A percentile compares a stretch with the other conserved stretches of the same genome.
Conservation (phyloP, 2,113 vertebrate genomes). For the Sturnus vulgaris region DNA sequence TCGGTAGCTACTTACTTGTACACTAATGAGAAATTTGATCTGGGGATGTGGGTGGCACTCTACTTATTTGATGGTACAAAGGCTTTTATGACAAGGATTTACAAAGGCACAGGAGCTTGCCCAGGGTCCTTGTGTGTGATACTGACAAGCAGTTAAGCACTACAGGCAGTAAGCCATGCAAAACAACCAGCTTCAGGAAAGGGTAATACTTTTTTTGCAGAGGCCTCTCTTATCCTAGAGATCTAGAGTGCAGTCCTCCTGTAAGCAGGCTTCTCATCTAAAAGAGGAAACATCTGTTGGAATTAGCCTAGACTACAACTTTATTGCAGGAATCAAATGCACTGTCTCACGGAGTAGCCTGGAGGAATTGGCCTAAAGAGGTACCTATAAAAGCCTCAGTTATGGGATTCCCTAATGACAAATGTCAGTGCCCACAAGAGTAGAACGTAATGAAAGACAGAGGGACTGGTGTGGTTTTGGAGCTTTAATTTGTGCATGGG, state of each 20-base stretch:
- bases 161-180: background rate
- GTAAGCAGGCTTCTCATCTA: background rate
- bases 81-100: background rate
- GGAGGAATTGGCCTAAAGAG: background rate
- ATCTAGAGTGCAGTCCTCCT: background rate
- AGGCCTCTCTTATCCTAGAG: background rate
- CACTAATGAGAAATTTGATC: background rate
- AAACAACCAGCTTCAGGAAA: background rate
- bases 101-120: background rate
- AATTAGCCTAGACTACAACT: background rate
- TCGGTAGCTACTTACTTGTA: background rate
- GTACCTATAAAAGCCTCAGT: background rate
- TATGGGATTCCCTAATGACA: background rate
- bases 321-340: background rate
- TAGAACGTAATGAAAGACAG: background rate
- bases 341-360: fast-evolving
- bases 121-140: fast-evolving
- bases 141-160: background rate
- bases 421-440: background rate
- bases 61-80: background rate
- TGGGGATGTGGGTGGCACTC: background rate
- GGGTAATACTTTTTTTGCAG: background rate
- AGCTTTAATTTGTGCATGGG: background rate
- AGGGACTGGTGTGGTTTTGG: background rate
- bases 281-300: background rate